These are phyloP conservation scores for Parambassis ranga DNA, from an alignment of 2,797 vertebrate species.

Conservation along the genomic window DNA sequence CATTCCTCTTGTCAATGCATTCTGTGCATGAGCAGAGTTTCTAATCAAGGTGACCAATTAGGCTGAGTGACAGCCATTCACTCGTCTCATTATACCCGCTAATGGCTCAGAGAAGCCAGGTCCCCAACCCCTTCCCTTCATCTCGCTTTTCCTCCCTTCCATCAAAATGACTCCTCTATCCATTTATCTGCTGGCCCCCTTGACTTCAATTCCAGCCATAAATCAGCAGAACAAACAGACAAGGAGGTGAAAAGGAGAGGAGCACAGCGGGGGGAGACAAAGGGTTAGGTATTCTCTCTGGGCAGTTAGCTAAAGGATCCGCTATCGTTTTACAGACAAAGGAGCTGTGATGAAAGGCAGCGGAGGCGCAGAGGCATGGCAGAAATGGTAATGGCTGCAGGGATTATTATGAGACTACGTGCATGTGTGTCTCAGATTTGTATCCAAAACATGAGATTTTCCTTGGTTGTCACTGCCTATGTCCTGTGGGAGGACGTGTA, in stretches of 20 bases:
- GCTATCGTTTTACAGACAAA: conserved; percentile 64
- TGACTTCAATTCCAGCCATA: conserved; percentile 59
- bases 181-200: conserved; percentile 48
- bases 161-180: conserved; percentile 56
- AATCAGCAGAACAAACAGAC: conserved; percentile 68
- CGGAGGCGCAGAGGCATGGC: conserved; percentile 47
- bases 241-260: conserved; percentile 38
- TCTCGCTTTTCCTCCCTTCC: conserved; percentile 39
- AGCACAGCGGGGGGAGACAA: conserved; percentile 37
- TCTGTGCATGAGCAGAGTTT: conserved; percentile 43
- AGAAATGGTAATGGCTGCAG: conserved; percentile 39
- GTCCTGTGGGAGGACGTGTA: conserved; percentile 40
- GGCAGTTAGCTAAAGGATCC: conserved; percentile 46
- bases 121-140: conserved; percentile 43
- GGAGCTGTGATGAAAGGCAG: conserved; percentile 56
- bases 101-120: conserved; percentile 51
- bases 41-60: conserved; percentile 69
- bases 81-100: conserved; percentile 56
- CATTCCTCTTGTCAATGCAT: conserved; percentile 12
- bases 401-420: conserved; percentile 29
- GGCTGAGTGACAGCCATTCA: conserved; percentile 63
- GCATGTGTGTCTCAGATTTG: conserved; percentile 39
- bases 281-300: conserved; percentile 48
- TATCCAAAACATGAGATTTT: conserved; percentile 60
- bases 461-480: not conserved